Percentiles rank a stretch among this genome's conserved stretches.
phyloP scores from a whole-genome alignment of 2,797 vertebrate species.

The Crocodylus rhombifer region DNA sequence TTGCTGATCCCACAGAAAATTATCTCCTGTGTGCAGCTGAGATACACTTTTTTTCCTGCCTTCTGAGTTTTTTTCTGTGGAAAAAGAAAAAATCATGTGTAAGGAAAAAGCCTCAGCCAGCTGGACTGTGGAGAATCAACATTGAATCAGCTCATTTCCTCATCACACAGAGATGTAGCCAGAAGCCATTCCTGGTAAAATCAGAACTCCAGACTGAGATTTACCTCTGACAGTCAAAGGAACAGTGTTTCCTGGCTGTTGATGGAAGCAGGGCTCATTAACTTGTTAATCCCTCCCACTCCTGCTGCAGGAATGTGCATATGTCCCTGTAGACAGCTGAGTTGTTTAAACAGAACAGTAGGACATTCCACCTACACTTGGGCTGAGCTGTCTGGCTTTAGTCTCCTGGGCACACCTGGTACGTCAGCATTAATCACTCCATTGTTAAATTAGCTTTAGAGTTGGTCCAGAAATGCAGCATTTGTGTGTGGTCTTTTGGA shows the following conservation, averaged over 20 bases:
- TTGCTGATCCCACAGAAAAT: not conserved
- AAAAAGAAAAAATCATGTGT: not conserved
- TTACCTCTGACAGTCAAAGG: not conserved
- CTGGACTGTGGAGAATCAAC: not conserved
- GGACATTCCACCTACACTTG: not conserved
- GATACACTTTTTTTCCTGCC: not conserved
- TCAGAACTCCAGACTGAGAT: not conserved
- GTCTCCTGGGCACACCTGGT: not conserved
- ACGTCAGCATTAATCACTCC: not conserved
- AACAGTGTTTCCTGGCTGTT: not conserved
- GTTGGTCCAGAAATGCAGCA: not conserved
- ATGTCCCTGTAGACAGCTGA: not conserved
- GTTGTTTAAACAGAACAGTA: not conserved
- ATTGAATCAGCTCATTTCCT: not conserved
- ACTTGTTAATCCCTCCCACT: not conserved
- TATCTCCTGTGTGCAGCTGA: not conserved
- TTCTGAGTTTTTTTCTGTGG: not conserved
- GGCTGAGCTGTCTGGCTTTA: not conserved
- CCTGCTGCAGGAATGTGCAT: fast-evolving
- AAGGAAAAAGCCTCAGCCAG: not conserved
- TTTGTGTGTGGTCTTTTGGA: fast-evolving
- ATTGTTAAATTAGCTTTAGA: not conserved
- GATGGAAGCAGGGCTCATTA: not conserved
- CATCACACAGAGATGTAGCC: fast-evolving
- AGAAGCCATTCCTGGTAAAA: not conserved